Evolutionary conservation across 2,888 invertebrate species (phyloP), one percentile per base, ranked within the genome.

Genomic region (Lithophane ornitopus): DNA sequence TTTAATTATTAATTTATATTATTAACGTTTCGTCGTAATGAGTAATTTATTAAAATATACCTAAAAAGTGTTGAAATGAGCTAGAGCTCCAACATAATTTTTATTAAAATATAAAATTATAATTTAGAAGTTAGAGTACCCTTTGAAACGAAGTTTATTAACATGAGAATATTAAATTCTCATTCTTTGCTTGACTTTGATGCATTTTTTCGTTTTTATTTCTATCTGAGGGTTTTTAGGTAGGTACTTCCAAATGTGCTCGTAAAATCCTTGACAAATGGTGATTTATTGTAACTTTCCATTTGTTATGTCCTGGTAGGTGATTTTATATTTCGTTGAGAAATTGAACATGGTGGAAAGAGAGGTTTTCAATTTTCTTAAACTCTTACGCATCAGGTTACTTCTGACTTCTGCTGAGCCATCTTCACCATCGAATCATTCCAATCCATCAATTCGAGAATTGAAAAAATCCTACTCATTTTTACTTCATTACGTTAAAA

Each of bases 231-330:
- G 58, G 49, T 52, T 70, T 78, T 84, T 80, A n/a, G n/a, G n/a
- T n/a, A n/a, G n/a, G n/a, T n/a, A 79, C 58, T 54, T 80, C 71
- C 74, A 49, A 66, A 65, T 70, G 63, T 62, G 70, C 74, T 84
- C 81, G 84, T 81, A 84, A 84, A 81, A 80, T 73, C 34, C 80
- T 74, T 70, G 74, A 67, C 69, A 84, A 58, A 70, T 70, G 67
- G n/a, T 81, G 81, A 84, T 80, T 70, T 81, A 84, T 80, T 67
- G 75, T 70, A 34, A 46, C 34, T 67, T 62, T 80, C 58, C 65
- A 56, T 67, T 74, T 49, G 52, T 28, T 58, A 46, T 74, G 22
- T 54, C 65, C 44, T 68, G 59, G 49, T 22, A 61, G n/a, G 28
- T 19, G 8, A 46, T 69, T 68, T 82, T 69, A 44, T 68, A 49